A percentile compares a stretch with the other conserved stretches of the same genome.
Conservation (phyloP, 2,113 vertebrate species). For the Pampusana beccarii region DNA sequence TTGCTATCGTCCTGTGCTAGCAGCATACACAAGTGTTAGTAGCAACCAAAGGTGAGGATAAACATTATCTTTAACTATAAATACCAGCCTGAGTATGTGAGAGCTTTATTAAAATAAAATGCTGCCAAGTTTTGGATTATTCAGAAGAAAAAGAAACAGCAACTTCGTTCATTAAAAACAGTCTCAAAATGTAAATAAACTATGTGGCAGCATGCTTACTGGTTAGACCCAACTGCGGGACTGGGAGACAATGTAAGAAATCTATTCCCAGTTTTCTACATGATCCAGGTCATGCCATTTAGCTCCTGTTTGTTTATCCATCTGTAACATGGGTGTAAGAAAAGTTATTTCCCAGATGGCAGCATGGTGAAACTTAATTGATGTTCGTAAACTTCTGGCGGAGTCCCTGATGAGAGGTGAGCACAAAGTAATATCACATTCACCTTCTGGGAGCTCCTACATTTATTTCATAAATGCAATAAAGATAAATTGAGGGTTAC, state of each 20-base stretch:
- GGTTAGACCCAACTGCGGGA: background rate
- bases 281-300: constrained; percentile 9
- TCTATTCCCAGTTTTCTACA: background rate
- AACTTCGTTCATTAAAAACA: background rate
- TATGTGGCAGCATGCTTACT: background rate
- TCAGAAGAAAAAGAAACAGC: background rate
- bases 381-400: constrained; percentile 41
- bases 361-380: constrained; percentile 37
- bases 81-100: background rate
- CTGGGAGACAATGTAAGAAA: background rate
- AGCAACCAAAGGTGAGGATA: background rate
- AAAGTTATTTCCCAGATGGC: constrained; percentile 60
- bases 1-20: background rate
- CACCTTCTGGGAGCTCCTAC: constrained; percentile 13
- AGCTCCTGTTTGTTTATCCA: constrained; percentile 21
- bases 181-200: background rate
- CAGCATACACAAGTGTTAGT: background rate
- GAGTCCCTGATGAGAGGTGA: constrained; percentile 36
- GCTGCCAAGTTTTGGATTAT: background rate
- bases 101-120: background rate
- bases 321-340: constrained; percentile 40
- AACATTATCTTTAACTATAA: background rate
- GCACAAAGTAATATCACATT: constrained; percentile 45
- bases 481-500: constrained; percentile 42
- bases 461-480: constrained; percentile 53